Base-by-base conservation (phyloP, 2,888 invertebrate genomes). In the Agrenia bidenticulata region DNA sequence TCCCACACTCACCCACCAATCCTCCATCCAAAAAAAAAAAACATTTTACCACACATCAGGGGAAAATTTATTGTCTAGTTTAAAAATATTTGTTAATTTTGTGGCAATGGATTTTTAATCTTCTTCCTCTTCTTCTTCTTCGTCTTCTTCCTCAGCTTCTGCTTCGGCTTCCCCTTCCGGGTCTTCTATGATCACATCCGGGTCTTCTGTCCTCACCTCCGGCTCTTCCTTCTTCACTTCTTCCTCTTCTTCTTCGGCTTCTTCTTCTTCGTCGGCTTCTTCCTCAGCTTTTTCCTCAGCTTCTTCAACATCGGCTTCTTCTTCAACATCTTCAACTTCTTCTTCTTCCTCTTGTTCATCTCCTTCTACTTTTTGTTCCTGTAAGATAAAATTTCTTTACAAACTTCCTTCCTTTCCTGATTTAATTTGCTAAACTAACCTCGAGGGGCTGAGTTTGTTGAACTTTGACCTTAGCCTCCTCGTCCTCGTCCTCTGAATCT, bases 141-240 rank as follows among this genome's bases (percentile, higher is more conserved):
- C 51, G 4, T 51, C 51, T 15, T 51, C 51, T 26, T 62, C 66
- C 15, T 66, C 66, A 17, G 61, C 53, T 42, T 61, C 60, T 17
- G n/a, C 66, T 41, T 45, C 61, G 4, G 23, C 50, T 27, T 39
- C 63, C 2, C 58, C 61, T 53, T 67, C 64, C 2, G 51, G 60
- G 7, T 32, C 58, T 21, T 55, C 55, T 59, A 57, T 53, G 42
- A 53, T 39, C 19, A 37, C 59, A n/a, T 53, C 42, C 7, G 53
- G 54, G 2, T 49, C 60, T 2, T 32, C 61, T 24, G 27, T 59
- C 19, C 41, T 57, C 19, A 21, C 42, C n/a, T 26, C 62, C 19
- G 2, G 58, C 11, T 42, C 59, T 13, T 57, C 66, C 17, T 19
- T 42, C n/a, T 26, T 58, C 19, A 5, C 62, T 15, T 27, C 59